phyloP scores from a whole-genome alignment of 1,140 invertebrate genomes.

The Aphelenchoides avenae region DNA sequence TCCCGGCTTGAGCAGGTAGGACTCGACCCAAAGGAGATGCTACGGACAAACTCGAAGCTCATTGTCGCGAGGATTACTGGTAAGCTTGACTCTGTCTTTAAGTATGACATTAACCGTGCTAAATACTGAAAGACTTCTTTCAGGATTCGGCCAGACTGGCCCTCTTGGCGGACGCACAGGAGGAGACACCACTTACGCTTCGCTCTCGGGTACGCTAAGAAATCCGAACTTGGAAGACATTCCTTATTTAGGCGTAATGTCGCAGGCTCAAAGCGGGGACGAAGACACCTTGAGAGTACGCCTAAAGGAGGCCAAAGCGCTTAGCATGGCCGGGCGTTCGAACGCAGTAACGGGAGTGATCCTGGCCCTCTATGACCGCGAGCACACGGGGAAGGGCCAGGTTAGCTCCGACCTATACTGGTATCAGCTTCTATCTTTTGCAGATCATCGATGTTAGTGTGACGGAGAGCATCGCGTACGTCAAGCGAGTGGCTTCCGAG shows the following conservation, averaged over 20 bases:
- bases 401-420: no score
- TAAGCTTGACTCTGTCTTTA: no score
- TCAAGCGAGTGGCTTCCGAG: no score
- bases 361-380: no score
- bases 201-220: slow-evolving; percentile 1
- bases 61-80: slow-evolving; percentile 17
- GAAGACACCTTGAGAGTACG: background rate
- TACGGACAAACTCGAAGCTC: slow-evolving; percentile 11
- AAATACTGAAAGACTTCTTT: no score
- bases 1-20: slow-evolving; percentile 7
- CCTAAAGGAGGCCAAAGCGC: slow-evolving; percentile 1
- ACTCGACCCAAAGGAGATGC: slow-evolving; percentile 3
- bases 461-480: no score
- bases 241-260: slow-evolving; percentile 7
- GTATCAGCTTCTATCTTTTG: no score
- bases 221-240: background rate
- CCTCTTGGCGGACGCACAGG: slow-evolving; percentile 2
- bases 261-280: background rate
- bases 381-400: no score
- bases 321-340: background rate
- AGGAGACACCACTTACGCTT: slow-evolving; percentile 16
- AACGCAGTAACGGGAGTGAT: background rate
- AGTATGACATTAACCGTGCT: no score
- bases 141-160: slow-evolving; percentile 8
- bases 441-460: no score